Evolutionary conservation across 2,888 invertebrate species (phyloP).

Genomic region (Spodoptera littoralis): DNA sequence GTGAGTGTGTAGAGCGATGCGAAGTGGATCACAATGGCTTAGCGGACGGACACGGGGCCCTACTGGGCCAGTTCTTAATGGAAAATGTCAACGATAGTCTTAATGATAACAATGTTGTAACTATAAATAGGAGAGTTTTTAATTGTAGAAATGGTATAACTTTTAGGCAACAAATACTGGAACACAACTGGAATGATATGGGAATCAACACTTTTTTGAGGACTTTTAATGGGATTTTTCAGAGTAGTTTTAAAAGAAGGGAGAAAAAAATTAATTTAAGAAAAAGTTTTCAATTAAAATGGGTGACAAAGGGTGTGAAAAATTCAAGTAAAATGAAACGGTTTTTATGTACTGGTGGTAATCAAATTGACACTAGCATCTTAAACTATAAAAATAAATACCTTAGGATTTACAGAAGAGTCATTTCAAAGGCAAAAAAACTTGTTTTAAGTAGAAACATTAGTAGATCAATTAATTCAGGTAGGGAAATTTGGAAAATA

Average conservation of each 20-base stretch:
- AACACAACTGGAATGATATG: background rate
- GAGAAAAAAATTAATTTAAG: background rate
- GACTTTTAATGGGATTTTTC: background rate
- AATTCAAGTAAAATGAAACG: background rate
- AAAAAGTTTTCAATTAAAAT: background rate
- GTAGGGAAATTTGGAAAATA: no score
- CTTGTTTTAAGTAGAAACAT: no score
- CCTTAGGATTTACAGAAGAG: background rate
- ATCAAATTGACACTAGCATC: no score
- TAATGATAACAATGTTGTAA: constrained; percentile 4
- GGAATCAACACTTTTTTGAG: background rate
- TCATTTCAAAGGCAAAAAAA: background rate
- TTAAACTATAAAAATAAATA: background rate
- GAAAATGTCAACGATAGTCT: constrained; percentile 1
- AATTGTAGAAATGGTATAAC: background rate
- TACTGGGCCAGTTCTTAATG: background rate
- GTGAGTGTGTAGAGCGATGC: background rate
- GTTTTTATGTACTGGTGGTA: background rate
- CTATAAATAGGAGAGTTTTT: constrained; percentile 2
- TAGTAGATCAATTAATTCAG: no score
- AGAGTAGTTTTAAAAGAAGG: background rate
- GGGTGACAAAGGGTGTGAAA: background rate
- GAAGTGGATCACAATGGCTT: constrained; percentile 15
- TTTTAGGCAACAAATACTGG: background rate
- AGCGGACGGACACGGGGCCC: constrained; percentile 18